These are phyloP conservation scores for Calidris pygmaea DNA, from an alignment of 2,113 vertebrate species.

Conservation along the genomic window DNA sequence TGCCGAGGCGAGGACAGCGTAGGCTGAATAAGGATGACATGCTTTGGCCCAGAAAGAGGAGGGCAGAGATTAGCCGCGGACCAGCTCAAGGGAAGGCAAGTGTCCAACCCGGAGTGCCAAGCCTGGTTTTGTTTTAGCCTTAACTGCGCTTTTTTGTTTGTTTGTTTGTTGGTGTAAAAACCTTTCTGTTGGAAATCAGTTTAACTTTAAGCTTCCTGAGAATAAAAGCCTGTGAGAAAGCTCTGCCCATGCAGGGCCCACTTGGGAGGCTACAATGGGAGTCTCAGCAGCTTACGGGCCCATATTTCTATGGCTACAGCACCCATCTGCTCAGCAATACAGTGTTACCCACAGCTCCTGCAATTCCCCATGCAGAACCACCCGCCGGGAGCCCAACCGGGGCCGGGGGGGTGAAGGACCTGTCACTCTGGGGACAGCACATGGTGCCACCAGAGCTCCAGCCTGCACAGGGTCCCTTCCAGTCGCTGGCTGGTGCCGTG, in stretches of 20 bases:
- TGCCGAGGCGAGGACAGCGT: background rate
- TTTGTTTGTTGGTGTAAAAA: conserved; percentile 71
- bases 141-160: conserved; percentile 75
- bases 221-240: conserved; percentile 75
- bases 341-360: background rate
- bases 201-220: conserved; percentile 74
- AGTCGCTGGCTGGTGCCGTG: background rate
- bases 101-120: conserved; percentile 73
- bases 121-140: conserved; percentile 71
- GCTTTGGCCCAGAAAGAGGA: conserved; percentile 60
- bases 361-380: background rate
- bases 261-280: conserved; percentile 52
- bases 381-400: background rate
- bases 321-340: conserved; percentile 32
- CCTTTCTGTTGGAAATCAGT: conserved; percentile 76
- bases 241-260: conserved; percentile 43
- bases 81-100: conserved; percentile 66
- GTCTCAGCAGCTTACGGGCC: background rate
- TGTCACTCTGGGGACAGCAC: rapidly evolving
- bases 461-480: rapidly evolving
- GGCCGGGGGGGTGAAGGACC: background rate
- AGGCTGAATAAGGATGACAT: conserved; percentile 58
- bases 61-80: conserved; percentile 55
- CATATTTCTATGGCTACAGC: conserved; percentile 62
- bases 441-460: rapidly evolving